Conservation (phyloP, 2,113 vertebrate species). For the Vidua chalybeata region DNA sequence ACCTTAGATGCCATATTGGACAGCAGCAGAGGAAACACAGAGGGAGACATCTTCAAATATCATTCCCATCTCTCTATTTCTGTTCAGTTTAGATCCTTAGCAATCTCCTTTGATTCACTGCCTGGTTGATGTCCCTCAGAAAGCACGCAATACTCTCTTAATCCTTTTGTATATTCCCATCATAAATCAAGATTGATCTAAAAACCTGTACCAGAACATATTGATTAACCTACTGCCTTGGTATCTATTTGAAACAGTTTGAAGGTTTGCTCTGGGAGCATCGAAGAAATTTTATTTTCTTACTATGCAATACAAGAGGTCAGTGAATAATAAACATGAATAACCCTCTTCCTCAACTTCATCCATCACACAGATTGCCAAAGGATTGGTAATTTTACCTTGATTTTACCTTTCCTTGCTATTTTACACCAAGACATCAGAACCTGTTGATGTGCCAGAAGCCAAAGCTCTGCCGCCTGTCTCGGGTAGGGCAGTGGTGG, state of each 20-base stretch:
- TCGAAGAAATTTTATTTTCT: not conserved
- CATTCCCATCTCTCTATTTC: not conserved
- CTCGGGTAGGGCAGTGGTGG: fast-evolving
- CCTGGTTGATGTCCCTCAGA: not conserved
- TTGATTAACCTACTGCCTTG: not conserved
- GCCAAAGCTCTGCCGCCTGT: not conserved
- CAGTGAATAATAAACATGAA: not conserved
- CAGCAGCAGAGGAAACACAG: not conserved
- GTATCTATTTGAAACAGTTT: not conserved
- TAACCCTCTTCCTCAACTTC: not conserved
- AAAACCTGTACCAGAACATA: not conserved
- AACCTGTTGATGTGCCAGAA: not conserved
- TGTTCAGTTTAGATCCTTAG: not conserved
- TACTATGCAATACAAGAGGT: not conserved
- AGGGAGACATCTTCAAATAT: not conserved
- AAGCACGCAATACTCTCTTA: not conserved
- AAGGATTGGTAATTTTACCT: not conserved
- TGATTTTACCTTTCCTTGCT: not conserved
- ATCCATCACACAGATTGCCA: not conserved
- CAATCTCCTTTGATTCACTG: not conserved
- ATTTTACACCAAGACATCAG: not conserved
- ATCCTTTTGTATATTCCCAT: not conserved
- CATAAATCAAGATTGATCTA: not conserved
- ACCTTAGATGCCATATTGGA: not conserved
- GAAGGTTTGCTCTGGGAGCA: not conserved